Base-by-base conservation (phyloP, 2,113 vertebrate genomes). In the Variabilichromis moorii region DNA sequence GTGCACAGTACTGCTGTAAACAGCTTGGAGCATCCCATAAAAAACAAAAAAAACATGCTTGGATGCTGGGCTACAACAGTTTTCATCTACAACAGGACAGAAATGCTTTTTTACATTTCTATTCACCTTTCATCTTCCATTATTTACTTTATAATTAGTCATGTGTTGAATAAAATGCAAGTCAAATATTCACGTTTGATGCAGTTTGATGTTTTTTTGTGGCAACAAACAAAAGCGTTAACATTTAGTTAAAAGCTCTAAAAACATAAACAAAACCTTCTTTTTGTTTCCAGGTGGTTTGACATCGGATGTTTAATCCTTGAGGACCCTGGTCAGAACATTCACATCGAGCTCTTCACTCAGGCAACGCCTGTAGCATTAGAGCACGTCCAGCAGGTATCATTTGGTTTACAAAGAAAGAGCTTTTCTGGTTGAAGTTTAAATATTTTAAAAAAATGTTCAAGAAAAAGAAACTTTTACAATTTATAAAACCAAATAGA, bases 221-320 rank as follows among this genome's bases (percentile, higher is more conserved):
- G 40, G 66, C 66, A 42, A 42, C 0, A 17, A 47, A 28, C 40
- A 76, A 47, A 76, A 47, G 3, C 4, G 0, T 66, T 66, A 66
- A 66, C 10, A 66, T 66, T 66, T 37, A 66, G 33, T 3, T 66
- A 37, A 66, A 66, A 66, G 61, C 61, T 66, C 7, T 66, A 66
- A 66, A 37, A 66, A 3, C 33, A 66, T 0, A 1, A 66, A 37
- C 33, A 37, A 66, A 37, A 5, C 61, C 61, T n/a, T 40, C 35
- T 16, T 66, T 6, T 68, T 50, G 4, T 9, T 42, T 81, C 2
- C 92, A 99, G 99, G 86, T 99, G 99, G 98, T 99, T 99, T 96
- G 99, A 99, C 91, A 97, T 99, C 11, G 97, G 98, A 54, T 99
- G 98, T 94, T 53, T 99, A 86, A 97, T 99, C 83, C 94, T 99